Evolutionary conservation across 1,140 invertebrate species (phyloP).

Genomic region (Meloidogyne chitwoodi): DNA sequence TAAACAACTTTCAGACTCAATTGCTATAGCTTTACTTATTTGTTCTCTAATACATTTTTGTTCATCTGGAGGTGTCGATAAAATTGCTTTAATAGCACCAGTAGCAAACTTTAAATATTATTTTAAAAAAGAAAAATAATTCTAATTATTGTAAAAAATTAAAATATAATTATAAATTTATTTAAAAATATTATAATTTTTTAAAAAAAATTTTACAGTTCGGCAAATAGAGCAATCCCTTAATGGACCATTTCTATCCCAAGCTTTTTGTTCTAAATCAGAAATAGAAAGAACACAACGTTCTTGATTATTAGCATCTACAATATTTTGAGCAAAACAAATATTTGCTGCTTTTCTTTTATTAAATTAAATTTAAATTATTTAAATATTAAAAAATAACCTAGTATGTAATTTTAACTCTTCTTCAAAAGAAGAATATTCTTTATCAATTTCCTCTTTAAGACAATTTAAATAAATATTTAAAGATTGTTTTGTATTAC

Average conservation of each 20-base stretch:
- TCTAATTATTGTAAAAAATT: not conserved
- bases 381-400: slow-evolving; percentile 25
- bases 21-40: slow-evolving; percentile 56
- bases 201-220: slow-evolving; percentile 36
- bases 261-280: slow-evolving; percentile 54
- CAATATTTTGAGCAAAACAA: slow-evolving; percentile 55
- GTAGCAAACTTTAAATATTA: slow-evolving; percentile 50
- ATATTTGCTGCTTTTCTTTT: slow-evolving; percentile 48
- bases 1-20: slow-evolving; percentile 53
- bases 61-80: slow-evolving; percentile 56
- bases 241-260: slow-evolving; percentile 46
- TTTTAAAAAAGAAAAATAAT: slow-evolving; percentile 16
- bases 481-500: slow-evolving; percentile 39
- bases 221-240: slow-evolving; percentile 57
- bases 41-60: slow-evolving; percentile 58
- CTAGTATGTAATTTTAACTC: slow-evolving; percentile 49
- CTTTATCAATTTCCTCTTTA: slow-evolving; percentile 48
- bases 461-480: slow-evolving; percentile 56
- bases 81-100: slow-evolving; percentile 58
- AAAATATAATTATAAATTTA: too few relatives aligned
- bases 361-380: not conserved
- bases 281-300: slow-evolving; percentile 53
- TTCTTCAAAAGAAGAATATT: slow-evolving; percentile 51
- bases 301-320: slow-evolving; percentile 55
- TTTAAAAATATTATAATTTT: too few relatives aligned